Evolutionary conservation across 2,113 vertebrate genomes (phyloP).

Genomic region (Procavia capensis): DNA sequence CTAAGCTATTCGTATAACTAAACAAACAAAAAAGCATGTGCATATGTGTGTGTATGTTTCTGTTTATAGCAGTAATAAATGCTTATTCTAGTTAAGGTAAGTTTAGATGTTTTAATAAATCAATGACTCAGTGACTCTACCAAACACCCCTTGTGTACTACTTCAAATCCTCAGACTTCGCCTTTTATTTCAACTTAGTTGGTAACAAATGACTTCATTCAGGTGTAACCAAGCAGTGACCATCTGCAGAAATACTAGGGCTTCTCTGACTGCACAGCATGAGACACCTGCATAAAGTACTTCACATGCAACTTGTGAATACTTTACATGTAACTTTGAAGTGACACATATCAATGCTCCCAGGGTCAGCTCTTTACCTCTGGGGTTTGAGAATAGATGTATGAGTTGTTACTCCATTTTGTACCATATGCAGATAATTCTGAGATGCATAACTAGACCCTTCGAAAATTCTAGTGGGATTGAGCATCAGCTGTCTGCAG

Average conservation of each 20-base stretch:
- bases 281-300: not conserved
- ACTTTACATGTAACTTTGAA: not conserved
- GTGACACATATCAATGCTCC: not conserved
- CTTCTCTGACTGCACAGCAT: not conserved
- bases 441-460: not conserved
- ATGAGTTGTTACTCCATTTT: not conserved
- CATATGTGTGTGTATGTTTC: not conserved
- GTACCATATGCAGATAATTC: accelerated
- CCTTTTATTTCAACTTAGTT: not conserved
- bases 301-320: not conserved
- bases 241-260: not conserved
- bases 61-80: not conserved
- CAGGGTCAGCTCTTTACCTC: not conserved
- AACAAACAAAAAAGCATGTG: not conserved
- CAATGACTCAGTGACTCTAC: not conserved
- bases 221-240: not conserved
- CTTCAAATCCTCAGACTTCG: not conserved
- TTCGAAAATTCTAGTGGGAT: not conserved
- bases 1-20: not conserved
- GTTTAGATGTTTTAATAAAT: not conserved
- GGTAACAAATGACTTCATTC: not conserved
- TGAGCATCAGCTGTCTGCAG: not conserved
- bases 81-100: not conserved
- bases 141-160: not conserved
- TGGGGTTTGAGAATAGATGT: not conserved